A percentile compares a stretch with the other conserved stretches of the same genome.
Conservation (phyloP, 2,113 vertebrate species). For the Microtus pennsylvanicus region DNA sequence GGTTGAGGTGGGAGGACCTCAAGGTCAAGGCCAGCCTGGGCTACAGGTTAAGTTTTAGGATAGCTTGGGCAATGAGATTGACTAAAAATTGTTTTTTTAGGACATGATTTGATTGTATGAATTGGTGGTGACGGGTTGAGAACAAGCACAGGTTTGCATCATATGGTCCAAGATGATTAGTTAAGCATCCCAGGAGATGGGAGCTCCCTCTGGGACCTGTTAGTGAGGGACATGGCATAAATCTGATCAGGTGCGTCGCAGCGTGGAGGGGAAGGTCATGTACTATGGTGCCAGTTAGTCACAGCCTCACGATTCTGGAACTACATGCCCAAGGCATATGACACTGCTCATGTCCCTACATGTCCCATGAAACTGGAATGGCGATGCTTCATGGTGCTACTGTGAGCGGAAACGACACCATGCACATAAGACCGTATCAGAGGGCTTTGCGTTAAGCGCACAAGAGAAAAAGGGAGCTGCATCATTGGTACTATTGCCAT, state of each 20-base stretch:
- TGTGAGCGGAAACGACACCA: background rate
- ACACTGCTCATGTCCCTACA: background rate
- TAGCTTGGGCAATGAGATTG: background rate
- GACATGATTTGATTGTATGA: background rate
- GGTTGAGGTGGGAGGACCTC: background rate
- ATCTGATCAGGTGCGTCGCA: background rate
- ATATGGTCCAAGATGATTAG: conserved; percentile 1
- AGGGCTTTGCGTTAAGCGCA: background rate
- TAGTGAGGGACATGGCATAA: conserved; percentile 28
- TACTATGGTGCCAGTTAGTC: background rate
- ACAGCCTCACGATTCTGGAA: background rate
- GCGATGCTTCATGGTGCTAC: background rate
- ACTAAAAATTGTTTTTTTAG: background rate
- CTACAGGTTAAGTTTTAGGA: background rate
- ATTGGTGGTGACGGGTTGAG: background rate
- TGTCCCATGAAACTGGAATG: conserved; percentile 24
- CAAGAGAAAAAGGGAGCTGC: background rate
- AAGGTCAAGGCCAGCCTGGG: background rate
- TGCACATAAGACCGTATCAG: background rate
- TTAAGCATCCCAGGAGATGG: conserved; percentile 42
- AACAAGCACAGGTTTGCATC: conserved; percentile 57
- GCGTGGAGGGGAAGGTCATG: background rate
- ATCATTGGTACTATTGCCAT: background rate
- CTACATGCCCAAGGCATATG: background rate
- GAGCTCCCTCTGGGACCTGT: conserved; percentile 51